Evolutionary conservation across 2,888 invertebrate genomes (phyloP).

Genomic region (Liopterus haemorrhoidalis): DNA sequence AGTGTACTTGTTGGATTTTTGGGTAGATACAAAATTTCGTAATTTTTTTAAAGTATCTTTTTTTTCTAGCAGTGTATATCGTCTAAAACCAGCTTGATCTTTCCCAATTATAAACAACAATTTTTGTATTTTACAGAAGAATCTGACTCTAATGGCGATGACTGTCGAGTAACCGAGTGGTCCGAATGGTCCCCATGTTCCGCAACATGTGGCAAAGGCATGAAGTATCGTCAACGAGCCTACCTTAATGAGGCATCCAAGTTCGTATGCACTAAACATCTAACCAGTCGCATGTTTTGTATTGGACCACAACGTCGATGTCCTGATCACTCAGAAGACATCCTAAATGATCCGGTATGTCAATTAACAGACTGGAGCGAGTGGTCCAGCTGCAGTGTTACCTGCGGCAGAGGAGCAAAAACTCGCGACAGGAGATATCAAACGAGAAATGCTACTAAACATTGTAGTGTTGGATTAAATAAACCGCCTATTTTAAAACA

Average conservation of each 20-base stretch:
- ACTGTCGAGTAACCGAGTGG: conserved; percentile 54
- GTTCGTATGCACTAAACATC: conserved; percentile 55
- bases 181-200: conserved; percentile 58
- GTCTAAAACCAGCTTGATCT: too few species aligned
- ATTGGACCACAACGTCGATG: conserved; percentile 49
- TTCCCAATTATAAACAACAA: too few species aligned
- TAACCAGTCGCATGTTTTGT: conserved; percentile 53
- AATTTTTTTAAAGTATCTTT: too few species aligned
- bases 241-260: conserved; percentile 52
- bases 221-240: conserved; percentile 51
- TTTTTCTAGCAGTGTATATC: too few species aligned
- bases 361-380: conserved; percentile 68
- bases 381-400: conserved; percentile 73
- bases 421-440: conserved; percentile 64
- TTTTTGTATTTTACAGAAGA: too few species aligned
- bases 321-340: conserved; percentile 38
- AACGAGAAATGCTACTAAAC: conserved; percentile 56
- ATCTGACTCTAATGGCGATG: conserved; percentile 38
- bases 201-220: conserved; percentile 60
- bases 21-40: too few species aligned
- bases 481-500: conserved; percentile 47
- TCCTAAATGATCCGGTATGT: conserved; percentile 51
- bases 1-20: too few species aligned
- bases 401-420: conserved; percentile 65
- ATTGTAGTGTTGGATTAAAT: conserved; percentile 51